Evolutionary conservation across 2,113 vertebrate genomes (phyloP).

Genomic region (human (Homo sapiens)): DNA sequence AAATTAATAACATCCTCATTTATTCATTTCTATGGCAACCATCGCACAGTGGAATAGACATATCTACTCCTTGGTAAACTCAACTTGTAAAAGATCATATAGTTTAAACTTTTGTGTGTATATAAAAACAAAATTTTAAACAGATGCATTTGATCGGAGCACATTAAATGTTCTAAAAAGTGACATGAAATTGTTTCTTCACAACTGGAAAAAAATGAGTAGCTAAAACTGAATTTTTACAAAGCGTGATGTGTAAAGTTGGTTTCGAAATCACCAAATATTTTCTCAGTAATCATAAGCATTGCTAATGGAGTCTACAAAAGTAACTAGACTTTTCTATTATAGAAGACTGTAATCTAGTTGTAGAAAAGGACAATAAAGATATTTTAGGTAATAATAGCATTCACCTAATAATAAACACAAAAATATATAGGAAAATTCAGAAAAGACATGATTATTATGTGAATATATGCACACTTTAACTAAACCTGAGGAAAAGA

Average conservation of each 20-base stretch:
- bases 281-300: background rate
- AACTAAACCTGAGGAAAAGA: background rate
- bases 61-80: constrained; percentile 10
- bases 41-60: background rate
- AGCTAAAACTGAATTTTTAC: background rate
- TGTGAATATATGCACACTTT: background rate
- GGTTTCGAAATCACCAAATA: constrained; percentile 26
- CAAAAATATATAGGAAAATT: background rate
- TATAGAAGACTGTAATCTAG: background rate
- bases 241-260: background rate
- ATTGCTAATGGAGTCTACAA: background rate
- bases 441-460: background rate
- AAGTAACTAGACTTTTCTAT: background rate
- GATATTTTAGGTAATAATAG: background rate
- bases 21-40: constrained; percentile 19
- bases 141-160: background rate
- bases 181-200: background rate
- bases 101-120: constrained; percentile 18
- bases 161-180: background rate
- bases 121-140: background rate
- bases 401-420: background rate
- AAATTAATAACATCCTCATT: background rate
- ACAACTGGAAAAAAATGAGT: background rate
- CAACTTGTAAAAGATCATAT: background rate
- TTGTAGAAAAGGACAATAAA: background rate